Conservation (phyloP, 2,888 invertebrate genomes). For the Tipula vernalis region DNA sequence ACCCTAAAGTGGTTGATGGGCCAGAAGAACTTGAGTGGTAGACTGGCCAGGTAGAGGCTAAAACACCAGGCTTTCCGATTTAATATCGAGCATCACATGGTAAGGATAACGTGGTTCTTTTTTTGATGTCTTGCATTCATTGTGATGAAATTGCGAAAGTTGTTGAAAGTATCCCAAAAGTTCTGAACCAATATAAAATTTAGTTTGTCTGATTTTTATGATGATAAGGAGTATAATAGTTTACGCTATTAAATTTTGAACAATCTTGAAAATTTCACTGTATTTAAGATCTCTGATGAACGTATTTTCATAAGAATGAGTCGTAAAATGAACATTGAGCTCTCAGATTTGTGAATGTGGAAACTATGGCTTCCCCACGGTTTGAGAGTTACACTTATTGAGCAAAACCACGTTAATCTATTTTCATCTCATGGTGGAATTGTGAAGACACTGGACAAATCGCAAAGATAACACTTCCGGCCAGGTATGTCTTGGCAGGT, state of each 20-base stretch:
- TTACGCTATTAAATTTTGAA: too few species aligned
- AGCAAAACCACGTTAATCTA: background rate
- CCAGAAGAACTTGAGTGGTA: too few species aligned
- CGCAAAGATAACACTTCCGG: background rate
- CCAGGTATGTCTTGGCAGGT: background rate
- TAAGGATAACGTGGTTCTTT: background rate
- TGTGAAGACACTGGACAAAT: background rate
- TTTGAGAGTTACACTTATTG: background rate
- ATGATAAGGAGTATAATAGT: background rate
- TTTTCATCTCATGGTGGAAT: background rate
- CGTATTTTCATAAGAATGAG: background rate
- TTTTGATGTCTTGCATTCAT: background rate
- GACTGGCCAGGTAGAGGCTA: background rate
- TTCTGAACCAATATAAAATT: background rate
- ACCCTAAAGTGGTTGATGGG: background rate
- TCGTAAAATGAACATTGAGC: background rate
- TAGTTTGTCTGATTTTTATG: background rate
- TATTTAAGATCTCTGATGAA: too few species aligned
- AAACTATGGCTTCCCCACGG: too few species aligned
- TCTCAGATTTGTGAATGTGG: background rate
- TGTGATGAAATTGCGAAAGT: background rate
- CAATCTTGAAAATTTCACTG: too few species aligned
- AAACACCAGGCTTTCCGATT: background rate
- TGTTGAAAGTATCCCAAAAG: background rate
- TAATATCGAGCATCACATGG: background rate